Evolutionary conservation across 2,888 invertebrate genomes (phyloP).

Genomic region (Machimus rusticus): DNA sequence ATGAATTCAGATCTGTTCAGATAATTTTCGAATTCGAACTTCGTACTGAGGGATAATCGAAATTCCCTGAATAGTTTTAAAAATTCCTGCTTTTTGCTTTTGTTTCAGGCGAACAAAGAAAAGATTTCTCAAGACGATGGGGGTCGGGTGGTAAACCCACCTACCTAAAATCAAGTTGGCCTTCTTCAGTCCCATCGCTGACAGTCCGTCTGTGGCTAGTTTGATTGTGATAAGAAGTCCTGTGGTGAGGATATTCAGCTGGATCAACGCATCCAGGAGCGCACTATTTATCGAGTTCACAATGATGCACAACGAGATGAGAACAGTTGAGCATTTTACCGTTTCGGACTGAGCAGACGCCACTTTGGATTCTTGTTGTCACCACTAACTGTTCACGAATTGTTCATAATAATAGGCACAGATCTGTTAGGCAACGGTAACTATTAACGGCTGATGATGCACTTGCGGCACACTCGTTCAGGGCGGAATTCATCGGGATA

Average conservation of each 20-base stretch:
- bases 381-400: neutral
- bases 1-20: neutral
- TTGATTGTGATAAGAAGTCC: slow-evolving; percentile 49
- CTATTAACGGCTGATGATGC: neutral
- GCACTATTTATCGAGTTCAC: slow-evolving; percentile 50
- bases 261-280: slow-evolving; percentile 47
- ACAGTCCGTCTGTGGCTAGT: slow-evolving; percentile 47
- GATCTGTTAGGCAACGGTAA: neutral
- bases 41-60: neutral
- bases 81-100: neutral
- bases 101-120: neutral
- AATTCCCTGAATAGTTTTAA: neutral
- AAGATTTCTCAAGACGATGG: neutral
- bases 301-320: slow-evolving; percentile 50
- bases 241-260: slow-evolving; percentile 49
- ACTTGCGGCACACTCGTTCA: neutral
- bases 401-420: neutral
- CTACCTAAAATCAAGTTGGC: slow-evolving; percentile 49
- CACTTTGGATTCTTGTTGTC: slow-evolving; percentile 47
- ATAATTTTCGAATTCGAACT: neutral
- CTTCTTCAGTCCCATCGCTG: slow-evolving; percentile 50
- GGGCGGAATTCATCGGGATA: slow-evolving; percentile 1
- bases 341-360: slow-evolving; percentile 48
- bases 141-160: neutral
- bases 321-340: slow-evolving; percentile 49